phyloP scores from a whole-genome alignment of 2,113 vertebrate genomes.

The Triplophysa siluroides region DNA sequence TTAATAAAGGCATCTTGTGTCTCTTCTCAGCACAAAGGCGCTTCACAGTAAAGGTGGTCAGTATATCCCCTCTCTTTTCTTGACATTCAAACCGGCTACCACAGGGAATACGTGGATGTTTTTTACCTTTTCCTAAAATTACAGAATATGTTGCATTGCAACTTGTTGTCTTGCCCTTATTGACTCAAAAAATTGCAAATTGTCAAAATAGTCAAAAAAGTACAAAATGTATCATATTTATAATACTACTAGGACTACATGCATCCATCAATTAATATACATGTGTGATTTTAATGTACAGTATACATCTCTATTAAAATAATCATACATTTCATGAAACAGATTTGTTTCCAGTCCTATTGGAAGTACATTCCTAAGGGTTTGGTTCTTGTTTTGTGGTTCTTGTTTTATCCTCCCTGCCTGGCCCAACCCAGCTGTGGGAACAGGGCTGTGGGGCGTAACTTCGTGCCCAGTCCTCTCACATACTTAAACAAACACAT shows the following conservation, averaged over 20 bases:
- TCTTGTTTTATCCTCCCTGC: slow-evolving; percentile 51
- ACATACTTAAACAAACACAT: slow-evolving; percentile 16
- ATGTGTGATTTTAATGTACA: background rate
- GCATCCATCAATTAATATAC: background rate
- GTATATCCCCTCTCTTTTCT: background rate
- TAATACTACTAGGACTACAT: too few relatives aligned
- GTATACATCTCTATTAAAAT: background rate
- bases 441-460: slow-evolving; percentile 48
- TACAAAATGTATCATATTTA: too few relatives aligned
- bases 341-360: slow-evolving; percentile 48
- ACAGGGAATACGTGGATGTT: background rate
- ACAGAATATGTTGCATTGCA: background rate
- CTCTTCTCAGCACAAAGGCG: slow-evolving; percentile 18
- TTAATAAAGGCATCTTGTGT: slow-evolving; percentile 29
- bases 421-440: slow-evolving; percentile 57
- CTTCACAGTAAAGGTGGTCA: slow-evolving; percentile 16
- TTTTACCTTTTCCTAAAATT: background rate
- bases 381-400: slow-evolving; percentile 44
- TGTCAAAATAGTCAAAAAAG: too few relatives aligned
- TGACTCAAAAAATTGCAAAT: too few relatives aligned
- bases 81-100: background rate
- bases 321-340: slow-evolving; percentile 36
- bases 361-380: slow-evolving; percentile 57
- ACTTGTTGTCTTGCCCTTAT: too few relatives aligned
- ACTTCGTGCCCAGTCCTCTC: slow-evolving; percentile 39